Conservation (phyloP, 2,113 vertebrate species). For the Tupaia tana region DNA sequence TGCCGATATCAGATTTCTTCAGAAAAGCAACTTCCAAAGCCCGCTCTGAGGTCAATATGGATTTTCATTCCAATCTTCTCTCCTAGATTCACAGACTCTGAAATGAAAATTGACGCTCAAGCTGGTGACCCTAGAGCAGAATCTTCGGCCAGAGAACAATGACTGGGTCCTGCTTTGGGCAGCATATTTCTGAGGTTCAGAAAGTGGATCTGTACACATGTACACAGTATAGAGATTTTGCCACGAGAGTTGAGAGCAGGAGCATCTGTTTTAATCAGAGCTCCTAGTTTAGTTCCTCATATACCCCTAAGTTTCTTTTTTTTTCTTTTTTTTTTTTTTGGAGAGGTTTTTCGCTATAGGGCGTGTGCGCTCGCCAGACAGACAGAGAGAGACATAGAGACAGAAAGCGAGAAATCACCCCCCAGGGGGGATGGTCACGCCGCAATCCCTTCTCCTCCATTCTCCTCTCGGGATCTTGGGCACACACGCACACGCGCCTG, state of each 20-base stretch:
- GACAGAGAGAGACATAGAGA: too few relatives aligned
- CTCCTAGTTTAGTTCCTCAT: background rate
- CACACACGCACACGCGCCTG: too few relatives aligned
- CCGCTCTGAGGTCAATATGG: background rate
- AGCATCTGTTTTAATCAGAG: background rate
- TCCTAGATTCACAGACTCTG: constrained; percentile 3
- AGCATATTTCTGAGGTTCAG: background rate
- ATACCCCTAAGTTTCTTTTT: background rate
- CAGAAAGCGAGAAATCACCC: too few relatives aligned
- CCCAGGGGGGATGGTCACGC: too few relatives aligned
- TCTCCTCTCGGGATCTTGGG: too few relatives aligned
- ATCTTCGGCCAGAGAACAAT: background rate
- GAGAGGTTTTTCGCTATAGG: too few relatives aligned
- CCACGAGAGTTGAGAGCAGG: background rate
- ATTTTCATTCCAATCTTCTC: constrained; percentile 47
- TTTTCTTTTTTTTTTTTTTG: too few relatives aligned
- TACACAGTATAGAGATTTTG: background rate
- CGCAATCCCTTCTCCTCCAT: too few relatives aligned
- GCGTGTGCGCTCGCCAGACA: too few relatives aligned
- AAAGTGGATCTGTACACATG: background rate
- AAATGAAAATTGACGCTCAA: constrained; percentile 54
- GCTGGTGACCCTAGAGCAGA: background rate
- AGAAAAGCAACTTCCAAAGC: constrained; percentile 53
- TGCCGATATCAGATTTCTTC: background rate
- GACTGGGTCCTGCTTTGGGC: background rate